phyloP scores from a whole-genome alignment of 2,888 invertebrate species.

The Hirtodrosophila cameraria region DNA sequence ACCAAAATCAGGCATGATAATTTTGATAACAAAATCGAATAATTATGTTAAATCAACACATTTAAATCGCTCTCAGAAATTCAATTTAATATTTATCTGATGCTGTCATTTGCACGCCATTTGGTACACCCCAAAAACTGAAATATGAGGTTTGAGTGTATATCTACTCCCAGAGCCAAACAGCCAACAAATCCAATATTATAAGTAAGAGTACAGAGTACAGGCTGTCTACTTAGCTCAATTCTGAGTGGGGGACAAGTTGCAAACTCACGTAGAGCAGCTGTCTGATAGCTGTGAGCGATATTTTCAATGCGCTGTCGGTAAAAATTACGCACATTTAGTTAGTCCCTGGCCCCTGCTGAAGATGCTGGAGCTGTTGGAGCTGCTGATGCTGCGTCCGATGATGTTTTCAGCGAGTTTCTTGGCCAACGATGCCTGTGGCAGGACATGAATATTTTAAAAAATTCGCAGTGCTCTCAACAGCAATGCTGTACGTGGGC shows the following conservation, averaged over 20 bases:
- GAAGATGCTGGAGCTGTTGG: too few relatives aligned
- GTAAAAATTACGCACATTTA: constrained; percentile 80
- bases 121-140: constrained; percentile 19
- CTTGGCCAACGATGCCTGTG: constrained; percentile 60
- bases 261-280: constrained; percentile 64
- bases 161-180: constrained; percentile 27
- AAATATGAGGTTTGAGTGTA: constrained; percentile 21
- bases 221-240: background rate
- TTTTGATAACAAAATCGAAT: too few relatives aligned
- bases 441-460: constrained; percentile 78
- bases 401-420: constrained; percentile 61
- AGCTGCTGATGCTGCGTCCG: constrained; percentile 26
- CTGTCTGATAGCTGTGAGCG: constrained; percentile 60
- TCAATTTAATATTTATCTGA: background rate
- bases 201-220: constrained; percentile 1
- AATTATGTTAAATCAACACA: too few relatives aligned
- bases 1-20: too few relatives aligned
- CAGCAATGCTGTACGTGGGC: constrained; percentile 53
- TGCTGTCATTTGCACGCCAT: constrained; percentile 1
- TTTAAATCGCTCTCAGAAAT: too few relatives aligned
- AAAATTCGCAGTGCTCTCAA: constrained; percentile 59
- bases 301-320: constrained; percentile 75
- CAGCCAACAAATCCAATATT: constrained; percentile 54
- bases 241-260: constrained; percentile 35
- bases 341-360: constrained; percentile 46